Evolutionary conservation across 1,140 invertebrate species (phyloP), one percentile per base, ranked within the genome.

Genomic region (Orchesella cincta): DNA sequence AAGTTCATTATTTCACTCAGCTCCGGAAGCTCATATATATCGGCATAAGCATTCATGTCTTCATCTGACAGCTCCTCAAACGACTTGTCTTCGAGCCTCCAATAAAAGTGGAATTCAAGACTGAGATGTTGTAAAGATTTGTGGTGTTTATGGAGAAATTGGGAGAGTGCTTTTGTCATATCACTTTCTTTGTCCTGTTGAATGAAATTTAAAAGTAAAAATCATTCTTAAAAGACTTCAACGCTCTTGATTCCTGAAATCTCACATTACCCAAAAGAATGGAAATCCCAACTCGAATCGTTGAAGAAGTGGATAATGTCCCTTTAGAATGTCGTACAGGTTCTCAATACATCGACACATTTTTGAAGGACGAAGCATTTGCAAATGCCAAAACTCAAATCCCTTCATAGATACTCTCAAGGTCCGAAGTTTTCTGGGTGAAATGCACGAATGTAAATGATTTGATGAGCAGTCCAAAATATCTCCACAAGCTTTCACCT

Each of bases 131-230:
- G 3, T 5, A 67, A 23, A 31, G 62, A 67, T 14, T 33, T 29
- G 31, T 67, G 62, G 29, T 67, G 62, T 29, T 33, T 29, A 23
- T 67, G 62, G 12, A 67, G 3, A 33, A 67, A 67, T 67, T 33
- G 2, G 3, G 62, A 67, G 1, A 67, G 26, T 2, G 62, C 62
- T 67, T 67, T 67, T 3, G 62, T 67, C 26, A 67, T 67, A 12
- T 67, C 62, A 12, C 28, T 67, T 67, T 67, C 62, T n/a, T 67
- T 67, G 31, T 67, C 62, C n/a, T n/a, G n/a, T n/a, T n/a, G n/a
- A n/a, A n/a, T n/a, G n/a, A n/a, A n/a, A n/a, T n/a, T n/a, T n/a
- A n/a, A n/a, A n/a, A n/a, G n/a, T n/a, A n/a, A n/a, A n/a, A n/a
- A n/a, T n/a, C n/a, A n/a, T n/a, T n/a, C n/a, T n/a, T n/a, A n/a